phyloP scores from a whole-genome alignment of 2,113 vertebrate species.

The Baryphthengus martii region DNA sequence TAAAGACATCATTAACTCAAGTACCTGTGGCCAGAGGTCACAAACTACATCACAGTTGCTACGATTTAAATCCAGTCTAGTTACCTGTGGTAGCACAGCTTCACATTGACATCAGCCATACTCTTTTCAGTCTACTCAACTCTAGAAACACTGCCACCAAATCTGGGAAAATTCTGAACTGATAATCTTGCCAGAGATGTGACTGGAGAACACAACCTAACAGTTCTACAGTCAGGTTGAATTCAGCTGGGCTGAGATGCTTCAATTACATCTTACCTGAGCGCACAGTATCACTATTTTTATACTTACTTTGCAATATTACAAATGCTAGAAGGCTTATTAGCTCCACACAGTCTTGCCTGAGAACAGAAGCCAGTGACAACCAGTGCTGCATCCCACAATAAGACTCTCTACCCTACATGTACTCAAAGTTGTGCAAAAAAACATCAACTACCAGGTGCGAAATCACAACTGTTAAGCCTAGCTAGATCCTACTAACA shows the following conservation, averaged over 20 bases:
- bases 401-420: neutral
- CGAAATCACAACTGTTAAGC: neutral
- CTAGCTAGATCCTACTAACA: neutral
- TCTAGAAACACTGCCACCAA: neutral
- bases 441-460: neutral
- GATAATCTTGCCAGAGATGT: neutral
- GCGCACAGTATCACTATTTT: neutral
- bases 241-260: neutral
- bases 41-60: neutral
- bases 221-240: neutral
- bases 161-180: neutral
- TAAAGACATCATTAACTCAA: neutral
- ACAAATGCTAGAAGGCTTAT: neutral
- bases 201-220: neutral
- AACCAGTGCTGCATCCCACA: neutral
- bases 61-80: neutral
- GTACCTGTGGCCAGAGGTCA: neutral
- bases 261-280: neutral
- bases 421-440: neutral
- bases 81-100: neutral
- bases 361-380: neutral
- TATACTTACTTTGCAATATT: neutral
- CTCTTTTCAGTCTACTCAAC: neutral
- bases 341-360: neutral
- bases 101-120: neutral